Evolutionary conservation across 2,888 invertebrate species (phyloP).

Genomic region (Nymphalis urticae): DNA sequence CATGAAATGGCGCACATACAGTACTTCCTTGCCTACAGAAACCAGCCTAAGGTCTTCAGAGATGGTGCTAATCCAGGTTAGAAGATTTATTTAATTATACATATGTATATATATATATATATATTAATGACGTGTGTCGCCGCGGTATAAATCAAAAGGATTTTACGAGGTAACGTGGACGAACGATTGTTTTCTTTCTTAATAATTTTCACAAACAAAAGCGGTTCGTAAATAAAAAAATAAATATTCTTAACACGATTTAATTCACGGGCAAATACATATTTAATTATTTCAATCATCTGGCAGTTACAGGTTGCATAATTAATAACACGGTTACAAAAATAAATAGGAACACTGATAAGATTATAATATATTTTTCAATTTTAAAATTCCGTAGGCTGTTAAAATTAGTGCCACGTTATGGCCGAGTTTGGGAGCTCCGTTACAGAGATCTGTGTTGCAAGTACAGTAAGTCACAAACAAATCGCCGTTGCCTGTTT

Average conservation of each 20-base stretch:
- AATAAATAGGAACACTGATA: neutral
- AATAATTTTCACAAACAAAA: no score
- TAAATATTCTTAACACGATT: neutral
- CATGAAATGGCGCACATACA: slow-evolving; percentile 96
- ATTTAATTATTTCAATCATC: neutral
- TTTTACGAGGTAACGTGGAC: no score
- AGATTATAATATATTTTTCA: slow-evolving; percentile 14
- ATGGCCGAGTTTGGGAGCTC: slow-evolving; percentile 51
- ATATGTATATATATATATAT: no score
- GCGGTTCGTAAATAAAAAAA: neutral
- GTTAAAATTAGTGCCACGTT: slow-evolving; percentile 46
- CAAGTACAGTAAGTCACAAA: slow-evolving; percentile 90
- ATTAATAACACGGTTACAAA: slow-evolving; percentile 5
- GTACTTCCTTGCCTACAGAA: slow-evolving; percentile 92
- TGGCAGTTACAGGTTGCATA: slow-evolving; percentile 26
- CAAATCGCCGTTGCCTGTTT: slow-evolving; percentile 87
- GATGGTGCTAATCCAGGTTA: slow-evolving; percentile 96
- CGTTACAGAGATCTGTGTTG: slow-evolving; percentile 88
- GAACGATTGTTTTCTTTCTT: no score
- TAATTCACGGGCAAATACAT: neutral
- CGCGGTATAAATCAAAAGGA: no score
- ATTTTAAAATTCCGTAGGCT: neutral
- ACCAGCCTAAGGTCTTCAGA: slow-evolving; percentile 91
- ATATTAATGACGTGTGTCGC: no score
- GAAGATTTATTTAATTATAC: slow-evolving; percentile 32